phyloP scores from a whole-genome alignment of 2,113 vertebrate genomes.

The Microtus montanus region DNA sequence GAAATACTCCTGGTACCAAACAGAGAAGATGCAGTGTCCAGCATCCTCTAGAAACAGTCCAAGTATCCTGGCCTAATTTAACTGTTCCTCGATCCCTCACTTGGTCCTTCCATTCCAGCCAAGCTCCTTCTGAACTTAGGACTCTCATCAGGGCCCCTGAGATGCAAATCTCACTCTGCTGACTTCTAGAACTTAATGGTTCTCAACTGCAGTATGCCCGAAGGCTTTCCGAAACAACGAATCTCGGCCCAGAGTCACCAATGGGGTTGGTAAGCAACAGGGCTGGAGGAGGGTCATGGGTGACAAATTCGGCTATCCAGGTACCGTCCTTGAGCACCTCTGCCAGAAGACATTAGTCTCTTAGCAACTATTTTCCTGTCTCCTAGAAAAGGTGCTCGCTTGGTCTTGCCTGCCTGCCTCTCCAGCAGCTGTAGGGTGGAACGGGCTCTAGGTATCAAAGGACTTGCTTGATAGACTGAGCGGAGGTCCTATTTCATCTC shows the following conservation, averaged over 20 bases:
- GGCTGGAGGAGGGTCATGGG: not conserved
- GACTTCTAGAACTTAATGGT: not conserved
- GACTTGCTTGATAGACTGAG: not conserved
- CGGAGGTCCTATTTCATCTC: not conserved
- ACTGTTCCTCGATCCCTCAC: not conserved
- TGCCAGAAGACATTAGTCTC: not conserved
- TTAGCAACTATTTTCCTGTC: not conserved
- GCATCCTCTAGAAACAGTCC: not conserved
- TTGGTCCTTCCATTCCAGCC: not conserved
- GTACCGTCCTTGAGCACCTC: not conserved
- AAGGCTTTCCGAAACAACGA: not conserved
- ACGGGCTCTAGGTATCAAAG: not conserved
- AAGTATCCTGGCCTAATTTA: not conserved
- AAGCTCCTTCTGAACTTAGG: not conserved
- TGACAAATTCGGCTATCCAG: not conserved
- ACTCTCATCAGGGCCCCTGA: not conserved
- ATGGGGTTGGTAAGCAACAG: not conserved
- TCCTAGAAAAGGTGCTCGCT: not conserved
- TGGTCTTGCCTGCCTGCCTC: not conserved
- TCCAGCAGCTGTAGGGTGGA: not conserved
- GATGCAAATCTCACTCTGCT: not conserved
- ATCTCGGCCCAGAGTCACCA: not conserved
- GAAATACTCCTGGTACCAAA: not conserved
- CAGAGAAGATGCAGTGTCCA: not conserved
- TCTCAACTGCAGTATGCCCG: not conserved